Evolutionary conservation across 2,113 vertebrate species (phyloP).

Genomic region (Dasyornis broadbenti): DNA sequence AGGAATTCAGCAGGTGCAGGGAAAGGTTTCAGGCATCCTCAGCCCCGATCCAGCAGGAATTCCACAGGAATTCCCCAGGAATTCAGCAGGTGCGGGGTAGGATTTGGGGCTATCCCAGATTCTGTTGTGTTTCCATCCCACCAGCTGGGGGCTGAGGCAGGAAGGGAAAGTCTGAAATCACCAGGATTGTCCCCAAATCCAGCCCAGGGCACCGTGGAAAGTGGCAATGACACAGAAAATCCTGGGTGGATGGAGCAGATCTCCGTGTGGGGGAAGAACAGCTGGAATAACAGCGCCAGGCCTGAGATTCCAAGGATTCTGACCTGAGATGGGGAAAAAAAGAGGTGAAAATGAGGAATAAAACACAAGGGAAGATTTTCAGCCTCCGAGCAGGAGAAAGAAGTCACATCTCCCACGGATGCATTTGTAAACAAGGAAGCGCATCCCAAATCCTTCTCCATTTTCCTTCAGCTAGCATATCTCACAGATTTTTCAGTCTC

Average conservation of each 20-base stretch:
- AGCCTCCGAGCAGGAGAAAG: not conserved
- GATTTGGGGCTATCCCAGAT: no score
- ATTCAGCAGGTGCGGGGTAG: no score
- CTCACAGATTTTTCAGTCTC: not conserved
- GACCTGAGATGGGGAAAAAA: no score
- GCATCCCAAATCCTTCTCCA: not conserved
- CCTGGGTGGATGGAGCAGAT: not conserved
- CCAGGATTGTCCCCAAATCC: not conserved
- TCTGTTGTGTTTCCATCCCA: no score
- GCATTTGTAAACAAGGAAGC: rapidly evolving
- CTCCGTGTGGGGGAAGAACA: not conserved
- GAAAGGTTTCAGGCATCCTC: no score
- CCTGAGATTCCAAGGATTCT: not conserved
- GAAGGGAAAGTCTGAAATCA: not conserved
- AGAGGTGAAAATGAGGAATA: not conserved
- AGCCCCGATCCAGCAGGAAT: no score
- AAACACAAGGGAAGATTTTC: not conserved
- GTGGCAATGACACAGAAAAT: not conserved
- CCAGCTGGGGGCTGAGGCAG: no score
- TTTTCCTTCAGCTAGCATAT: not conserved
- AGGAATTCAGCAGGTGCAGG: not conserved
- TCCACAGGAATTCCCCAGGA: no score
- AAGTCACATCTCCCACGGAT: no score
- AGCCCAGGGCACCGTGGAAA: not conserved
- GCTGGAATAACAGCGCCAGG: not conserved